A percentile compares a stretch with the other conserved stretches of the same genome.
These are phyloP conservation scores for Sebastes itinus DNA, from an alignment of 2,797 vertebrate genomes.

Conservation along the genomic window DNA sequence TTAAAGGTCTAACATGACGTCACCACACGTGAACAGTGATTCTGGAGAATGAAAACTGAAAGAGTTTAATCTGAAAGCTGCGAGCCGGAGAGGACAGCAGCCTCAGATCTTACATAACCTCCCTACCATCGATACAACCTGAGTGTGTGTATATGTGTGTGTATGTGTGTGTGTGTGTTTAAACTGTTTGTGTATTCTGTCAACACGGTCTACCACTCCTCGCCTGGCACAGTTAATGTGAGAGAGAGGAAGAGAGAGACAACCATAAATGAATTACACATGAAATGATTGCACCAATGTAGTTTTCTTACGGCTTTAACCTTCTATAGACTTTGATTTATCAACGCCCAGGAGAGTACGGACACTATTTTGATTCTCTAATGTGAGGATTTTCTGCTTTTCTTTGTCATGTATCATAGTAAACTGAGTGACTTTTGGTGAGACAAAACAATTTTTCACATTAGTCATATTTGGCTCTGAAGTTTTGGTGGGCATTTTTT, in stretches of 20 bases:
- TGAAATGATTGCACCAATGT: neutral
- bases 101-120: slow-evolving; percentile 30
- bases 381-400: neutral
- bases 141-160: neutral
- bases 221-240: neutral
- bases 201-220: slow-evolving; percentile 5
- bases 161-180: slow-evolving; percentile 10
- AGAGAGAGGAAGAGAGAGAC: neutral
- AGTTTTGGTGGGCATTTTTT: neutral
- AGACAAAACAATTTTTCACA: neutral
- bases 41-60: neutral
- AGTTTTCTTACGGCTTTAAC: neutral
- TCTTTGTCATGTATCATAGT: neutral
- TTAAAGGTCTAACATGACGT: neutral
- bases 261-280: neutral
- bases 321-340: neutral
- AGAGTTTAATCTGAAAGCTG: slow-evolving; percentile 14
- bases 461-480: too few relatives aligned
- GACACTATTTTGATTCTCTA: too few relatives aligned
- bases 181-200: slow-evolving; percentile 36
- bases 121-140: slow-evolving; percentile 15
- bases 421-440: neutral
- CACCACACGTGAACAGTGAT: slow-evolving; percentile 18
- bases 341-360: neutral
- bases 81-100: neutral